phyloP scores from a whole-genome alignment of 2,113 vertebrate genomes.

The Cyprinodon brontotheroides region DNA sequence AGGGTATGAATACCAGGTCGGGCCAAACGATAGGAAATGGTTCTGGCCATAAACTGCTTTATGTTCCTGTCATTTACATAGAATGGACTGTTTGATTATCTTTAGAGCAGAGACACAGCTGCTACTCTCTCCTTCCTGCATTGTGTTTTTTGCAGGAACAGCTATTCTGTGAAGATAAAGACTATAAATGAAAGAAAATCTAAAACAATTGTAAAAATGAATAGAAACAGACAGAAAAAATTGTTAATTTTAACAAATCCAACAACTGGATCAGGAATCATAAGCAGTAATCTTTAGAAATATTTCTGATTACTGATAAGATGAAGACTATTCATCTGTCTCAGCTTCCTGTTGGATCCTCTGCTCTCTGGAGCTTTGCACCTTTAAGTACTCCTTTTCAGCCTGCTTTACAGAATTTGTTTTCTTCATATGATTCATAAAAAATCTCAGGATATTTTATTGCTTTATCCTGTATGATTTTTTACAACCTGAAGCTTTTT shows the following conservation, averaged over 20 bases:
- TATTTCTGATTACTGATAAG: background rate
- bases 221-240: background rate
- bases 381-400: background rate
- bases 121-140: background rate
- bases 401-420: background rate
- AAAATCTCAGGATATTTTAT: background rate
- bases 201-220: no score
- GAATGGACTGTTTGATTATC: background rate
- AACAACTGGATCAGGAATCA: background rate
- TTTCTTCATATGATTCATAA: background rate
- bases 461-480: background rate
- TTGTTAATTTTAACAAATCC: background rate
- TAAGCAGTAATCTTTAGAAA: background rate
- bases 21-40: no score
- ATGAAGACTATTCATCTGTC: background rate
- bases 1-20: no score
- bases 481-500: conserved; percentile 24
- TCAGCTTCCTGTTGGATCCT: background rate
- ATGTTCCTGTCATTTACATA: background rate
- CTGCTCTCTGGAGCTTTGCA: background rate
- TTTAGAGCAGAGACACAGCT: background rate
- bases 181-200: no score
- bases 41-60: background rate
- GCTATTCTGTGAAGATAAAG: background rate
- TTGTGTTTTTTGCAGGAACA: background rate